Evolutionary conservation across 2,888 invertebrate genomes (phyloP).

Genomic region (Cepaea hortensis): DNA sequence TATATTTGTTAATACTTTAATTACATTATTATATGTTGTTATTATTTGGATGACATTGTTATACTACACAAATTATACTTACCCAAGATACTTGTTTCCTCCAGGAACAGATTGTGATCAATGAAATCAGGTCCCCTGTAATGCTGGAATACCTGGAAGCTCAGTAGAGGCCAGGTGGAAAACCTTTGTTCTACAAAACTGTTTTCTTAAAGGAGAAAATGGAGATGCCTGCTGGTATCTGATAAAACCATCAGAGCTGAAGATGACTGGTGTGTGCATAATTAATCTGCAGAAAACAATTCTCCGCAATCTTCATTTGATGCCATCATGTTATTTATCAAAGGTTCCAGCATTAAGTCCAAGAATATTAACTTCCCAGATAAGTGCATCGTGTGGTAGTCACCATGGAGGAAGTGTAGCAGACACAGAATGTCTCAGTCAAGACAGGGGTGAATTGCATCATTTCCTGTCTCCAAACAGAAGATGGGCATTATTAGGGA

Average conservation of each 20-base stretch:
- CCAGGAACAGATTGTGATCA: too few relatives aligned
- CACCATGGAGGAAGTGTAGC: not conserved
- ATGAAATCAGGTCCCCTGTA: too few relatives aligned
- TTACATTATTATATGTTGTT: too few relatives aligned
- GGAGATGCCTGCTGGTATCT: not conserved
- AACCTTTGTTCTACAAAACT: not conserved
- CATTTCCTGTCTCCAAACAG: not conserved
- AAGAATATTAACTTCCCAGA: not conserved
- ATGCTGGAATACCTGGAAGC: too few relatives aligned
- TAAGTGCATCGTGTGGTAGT: not conserved
- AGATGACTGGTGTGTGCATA: constrained; percentile 1
- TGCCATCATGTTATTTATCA: not conserved
- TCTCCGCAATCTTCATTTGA: not conserved
- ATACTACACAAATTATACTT: too few relatives aligned
- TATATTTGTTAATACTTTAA: too few relatives aligned
- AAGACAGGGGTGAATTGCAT: not conserved
- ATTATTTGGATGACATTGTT: too few relatives aligned
- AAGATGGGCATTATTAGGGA: not conserved
- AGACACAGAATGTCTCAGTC: not conserved
- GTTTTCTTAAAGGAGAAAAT: not conserved
- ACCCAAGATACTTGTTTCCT: too few relatives aligned
- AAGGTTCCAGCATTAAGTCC: not conserved
- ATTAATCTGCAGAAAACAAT: too few relatives aligned
- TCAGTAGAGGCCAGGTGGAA: not conserved
- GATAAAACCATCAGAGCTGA: not conserved